Conservation (phyloP, 2,113 vertebrate genomes). For the Rynchops niger region DNA sequence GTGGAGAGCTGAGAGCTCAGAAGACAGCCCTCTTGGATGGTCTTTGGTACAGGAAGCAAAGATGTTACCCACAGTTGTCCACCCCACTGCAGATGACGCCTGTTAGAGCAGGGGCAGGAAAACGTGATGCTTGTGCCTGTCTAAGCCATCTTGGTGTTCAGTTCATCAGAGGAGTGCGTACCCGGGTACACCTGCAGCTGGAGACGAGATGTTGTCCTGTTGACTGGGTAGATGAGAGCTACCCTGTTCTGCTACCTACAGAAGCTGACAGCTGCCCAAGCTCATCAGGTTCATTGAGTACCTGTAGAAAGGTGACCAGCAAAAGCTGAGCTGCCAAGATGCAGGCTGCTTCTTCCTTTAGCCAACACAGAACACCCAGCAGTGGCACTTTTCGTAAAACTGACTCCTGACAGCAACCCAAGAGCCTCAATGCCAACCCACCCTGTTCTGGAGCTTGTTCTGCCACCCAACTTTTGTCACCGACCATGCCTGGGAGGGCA, state of each 20-base stretch:
- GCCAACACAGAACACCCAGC: neutral
- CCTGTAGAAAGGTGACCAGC: neutral
- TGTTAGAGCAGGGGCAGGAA: neutral
- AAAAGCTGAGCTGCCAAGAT: neutral
- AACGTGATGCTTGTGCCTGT: neutral
- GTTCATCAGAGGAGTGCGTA: neutral
- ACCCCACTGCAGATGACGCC: neutral
- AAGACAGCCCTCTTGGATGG: neutral
- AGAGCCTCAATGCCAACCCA: neutral
- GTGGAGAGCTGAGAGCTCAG: neutral
- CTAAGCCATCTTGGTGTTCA: neutral
- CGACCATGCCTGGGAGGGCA: neutral
- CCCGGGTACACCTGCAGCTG: neutral
- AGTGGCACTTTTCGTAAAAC: neutral
- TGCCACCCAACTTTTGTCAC: accelerated
- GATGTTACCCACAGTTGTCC: neutral
- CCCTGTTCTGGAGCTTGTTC: neutral
- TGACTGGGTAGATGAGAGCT: neutral
- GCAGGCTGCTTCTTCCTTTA: neutral
- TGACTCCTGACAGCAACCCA: neutral
- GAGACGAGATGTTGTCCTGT: neutral
- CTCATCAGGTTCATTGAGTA: neutral
- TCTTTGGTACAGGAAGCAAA: neutral
- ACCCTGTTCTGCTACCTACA: neutral
- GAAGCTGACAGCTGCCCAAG: neutral